These are phyloP conservation scores for Lamellibrachia columna DNA, from an alignment of 2,888 invertebrate genomes.

Conservation along the genomic window DNA sequence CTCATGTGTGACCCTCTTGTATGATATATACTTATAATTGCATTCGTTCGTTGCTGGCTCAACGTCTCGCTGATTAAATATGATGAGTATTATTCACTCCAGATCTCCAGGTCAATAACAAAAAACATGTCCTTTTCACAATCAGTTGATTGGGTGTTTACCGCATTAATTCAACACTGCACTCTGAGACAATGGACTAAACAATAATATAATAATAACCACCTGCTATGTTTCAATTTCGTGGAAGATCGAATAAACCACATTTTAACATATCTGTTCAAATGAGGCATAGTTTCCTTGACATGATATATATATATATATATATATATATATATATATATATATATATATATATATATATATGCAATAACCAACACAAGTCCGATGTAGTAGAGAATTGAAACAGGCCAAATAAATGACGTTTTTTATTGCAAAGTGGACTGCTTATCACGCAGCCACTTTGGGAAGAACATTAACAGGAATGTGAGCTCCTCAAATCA, in stretches of 20 bases:
- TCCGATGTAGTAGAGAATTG: no score
- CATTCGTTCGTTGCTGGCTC: neutral
- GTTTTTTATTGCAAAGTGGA: no score
- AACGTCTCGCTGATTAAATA: neutral
- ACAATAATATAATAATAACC: neutral
- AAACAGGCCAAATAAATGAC: no score
- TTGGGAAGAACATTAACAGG: no score
- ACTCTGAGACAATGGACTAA: neutral
- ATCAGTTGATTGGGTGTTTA: neutral
- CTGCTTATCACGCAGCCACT: no score
- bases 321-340: no score
- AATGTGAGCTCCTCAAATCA: no score
- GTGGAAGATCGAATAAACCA: neutral
- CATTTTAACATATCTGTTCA: neutral
- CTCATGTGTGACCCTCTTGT: neutral
- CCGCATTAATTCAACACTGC: neutral
- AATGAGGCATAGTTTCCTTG: neutral
- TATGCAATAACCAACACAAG: no score
- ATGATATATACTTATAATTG: neutral
- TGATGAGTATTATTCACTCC: neutral
- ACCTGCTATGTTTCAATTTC: neutral
- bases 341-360: no score
- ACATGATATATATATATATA: neutral
- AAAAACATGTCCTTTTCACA: no score
- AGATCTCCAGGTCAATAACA: neutral